Evolutionary conservation across 2,888 invertebrate genomes (phyloP).

Genomic region (Archaeoteleia sp.): DNA sequence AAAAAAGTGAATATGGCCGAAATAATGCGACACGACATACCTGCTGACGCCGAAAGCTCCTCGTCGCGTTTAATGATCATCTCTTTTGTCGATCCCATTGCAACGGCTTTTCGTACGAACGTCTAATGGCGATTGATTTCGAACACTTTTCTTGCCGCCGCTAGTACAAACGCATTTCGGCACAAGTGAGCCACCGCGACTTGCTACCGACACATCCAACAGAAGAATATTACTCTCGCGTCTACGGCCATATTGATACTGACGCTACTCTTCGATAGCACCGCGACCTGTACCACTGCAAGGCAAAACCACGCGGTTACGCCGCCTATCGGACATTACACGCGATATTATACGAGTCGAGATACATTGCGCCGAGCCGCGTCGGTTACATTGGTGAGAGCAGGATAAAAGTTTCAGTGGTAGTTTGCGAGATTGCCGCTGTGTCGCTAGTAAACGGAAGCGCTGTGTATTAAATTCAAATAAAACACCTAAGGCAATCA

Average conservation of each 20-base stretch:
- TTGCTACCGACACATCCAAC: constrained; percentile 38
- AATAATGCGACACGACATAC: constrained; percentile 10
- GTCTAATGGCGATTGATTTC: too few species aligned
- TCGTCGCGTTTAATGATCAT: constrained; percentile 20
- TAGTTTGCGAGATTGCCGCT: too few species aligned
- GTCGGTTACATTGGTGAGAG: too few species aligned
- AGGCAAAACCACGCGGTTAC: too few species aligned
- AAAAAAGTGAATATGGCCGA: constrained; percentile 17
- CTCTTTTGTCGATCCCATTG: constrained; percentile 34
- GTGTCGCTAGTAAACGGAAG: too few species aligned
- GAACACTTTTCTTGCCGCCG: neutral
- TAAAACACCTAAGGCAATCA: too few species aligned
- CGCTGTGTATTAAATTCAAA: too few species aligned
- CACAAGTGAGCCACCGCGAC: constrained; percentile 12
- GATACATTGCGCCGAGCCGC: too few species aligned
- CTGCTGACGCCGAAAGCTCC: constrained; percentile 20
- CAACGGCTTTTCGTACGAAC: constrained; percentile 8
- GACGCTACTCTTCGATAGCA: neutral
- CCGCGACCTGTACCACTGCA: too few species aligned
- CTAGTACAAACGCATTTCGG: neutral
- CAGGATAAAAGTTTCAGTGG: too few species aligned
- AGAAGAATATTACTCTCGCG: constrained; percentile 20
- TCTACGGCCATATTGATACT: constrained; percentile 48
- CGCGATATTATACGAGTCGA: too few species aligned
- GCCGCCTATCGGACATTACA: too few species aligned